Evolutionary conservation across 2,113 vertebrate genomes (phyloP).

Genomic region (Trichechus manatus): DNA sequence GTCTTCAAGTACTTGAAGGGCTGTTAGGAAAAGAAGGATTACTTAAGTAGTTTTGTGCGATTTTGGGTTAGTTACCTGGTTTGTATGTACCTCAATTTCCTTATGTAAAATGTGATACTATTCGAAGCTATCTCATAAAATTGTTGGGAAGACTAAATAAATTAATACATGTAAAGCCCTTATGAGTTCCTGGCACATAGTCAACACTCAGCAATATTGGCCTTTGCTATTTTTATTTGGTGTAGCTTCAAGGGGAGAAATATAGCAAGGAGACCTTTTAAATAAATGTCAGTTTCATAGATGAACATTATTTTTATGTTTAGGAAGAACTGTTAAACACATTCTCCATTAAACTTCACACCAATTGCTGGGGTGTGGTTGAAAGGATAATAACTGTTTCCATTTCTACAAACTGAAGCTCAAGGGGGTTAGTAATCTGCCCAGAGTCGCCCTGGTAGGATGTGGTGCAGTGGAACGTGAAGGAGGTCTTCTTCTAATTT

Average conservation of each 20-base stretch:
- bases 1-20: background rate
- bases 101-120: background rate
- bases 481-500: background rate
- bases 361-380: background rate
- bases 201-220: background rate
- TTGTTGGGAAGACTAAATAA: background rate
- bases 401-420: background rate
- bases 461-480: background rate
- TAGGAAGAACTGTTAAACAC: slow-evolving; percentile 1
- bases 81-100: background rate
- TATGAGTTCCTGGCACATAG: background rate
- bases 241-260: background rate
- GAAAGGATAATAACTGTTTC: background rate
- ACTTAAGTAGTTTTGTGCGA: background rate
- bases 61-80: background rate
- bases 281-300: background rate
- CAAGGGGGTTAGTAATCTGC: background rate
- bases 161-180: background rate
- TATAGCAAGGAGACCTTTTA: slow-evolving; percentile 8
- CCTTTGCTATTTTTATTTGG: background rate
- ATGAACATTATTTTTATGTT: slow-evolving; percentile 31
- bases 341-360: background rate
- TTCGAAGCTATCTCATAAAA: background rate
- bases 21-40: slow-evolving; percentile 6
- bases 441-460: background rate